Evolutionary conservation across 2,797 vertebrate species (phyloP), one percentile per base, ranked within the genome.

Genomic region (Tympanoctomys barrerae): DNA sequence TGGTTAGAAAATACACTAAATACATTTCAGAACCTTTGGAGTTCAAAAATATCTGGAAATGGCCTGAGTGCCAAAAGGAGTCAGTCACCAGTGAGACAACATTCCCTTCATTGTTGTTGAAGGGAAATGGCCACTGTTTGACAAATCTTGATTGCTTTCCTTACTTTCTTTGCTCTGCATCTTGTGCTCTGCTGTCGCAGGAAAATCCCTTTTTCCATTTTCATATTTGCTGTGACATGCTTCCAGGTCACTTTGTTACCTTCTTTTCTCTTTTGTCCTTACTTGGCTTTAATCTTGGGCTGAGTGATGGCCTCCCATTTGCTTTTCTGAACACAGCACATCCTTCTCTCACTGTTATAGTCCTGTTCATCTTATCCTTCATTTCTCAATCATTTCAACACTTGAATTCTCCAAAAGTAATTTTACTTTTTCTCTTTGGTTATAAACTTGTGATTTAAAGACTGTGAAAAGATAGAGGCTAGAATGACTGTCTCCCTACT

Each of bases 1-100:
- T 95, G 91, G 97, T 97, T 97, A 71, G 91, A 68, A 95, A 97
- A 85, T 96, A 78, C 66, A 71, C 82, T 96, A 94, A 96, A 90
- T 97, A 82, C 70, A 94, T 98, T 96, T 93, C 90, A 96, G 88
- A 92, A 97, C 16, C 7, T 89, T 31, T 42, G 36, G 92, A 88
- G 95, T 82, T 95, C 92, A 54, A 97, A 95, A 95, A 78, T 59
- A 73, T 91, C 93, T 84, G 78, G 33, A 42, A 95, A 57, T 52
- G 26, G 42, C 24, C 64, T 81, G 21, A 49, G 36, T 54, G 21
- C 22, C 93, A 64, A 87, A 79, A 87, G 52, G 3, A 59, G 39
- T 86, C 22, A 59, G 28, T 86, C 22, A 71, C 5, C 54, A 78
- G 0, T 85, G 13, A 83, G 46, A 42, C 42, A 42, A 42, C 42